phyloP scores from a whole-genome alignment of 2,888 invertebrate genomes.

The Phlogophora meticulosa region DNA sequence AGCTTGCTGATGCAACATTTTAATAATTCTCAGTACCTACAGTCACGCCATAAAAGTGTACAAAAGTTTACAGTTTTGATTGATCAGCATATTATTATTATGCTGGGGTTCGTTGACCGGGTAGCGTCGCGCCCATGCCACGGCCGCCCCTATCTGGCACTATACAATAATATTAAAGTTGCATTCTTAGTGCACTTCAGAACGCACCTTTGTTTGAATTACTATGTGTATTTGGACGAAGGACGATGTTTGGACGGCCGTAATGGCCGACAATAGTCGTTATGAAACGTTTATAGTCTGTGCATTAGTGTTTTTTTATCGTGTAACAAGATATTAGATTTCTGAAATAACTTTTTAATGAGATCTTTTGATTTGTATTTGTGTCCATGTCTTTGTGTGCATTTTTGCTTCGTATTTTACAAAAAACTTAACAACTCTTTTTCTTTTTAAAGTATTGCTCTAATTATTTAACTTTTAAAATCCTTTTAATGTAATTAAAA shows the following conservation, averaged over 20 bases:
- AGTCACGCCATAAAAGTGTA: too few relatives aligned
- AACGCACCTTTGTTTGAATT: conserved; percentile 67
- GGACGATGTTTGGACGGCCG: conserved; percentile 39
- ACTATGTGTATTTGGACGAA: conserved; percentile 50
- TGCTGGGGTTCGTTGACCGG: conserved; percentile 63
- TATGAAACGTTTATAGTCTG: conserved; percentile 16
- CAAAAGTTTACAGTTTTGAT: conserved; percentile 42
- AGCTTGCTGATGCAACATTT: too few relatives aligned
- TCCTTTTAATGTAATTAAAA: conserved; percentile 47
- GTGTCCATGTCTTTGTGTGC: neutral
- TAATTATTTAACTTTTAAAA: conserved; percentile 23
- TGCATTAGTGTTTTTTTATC: conserved; percentile 11
- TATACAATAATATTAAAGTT: conserved; percentile 66
- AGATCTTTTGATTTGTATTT: neutral
- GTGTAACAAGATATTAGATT: conserved; percentile 2
- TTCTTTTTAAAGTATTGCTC: neutral
- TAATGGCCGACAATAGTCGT: conserved; percentile 20
- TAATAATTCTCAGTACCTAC: too few relatives aligned
- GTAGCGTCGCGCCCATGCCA: conserved; percentile 60
- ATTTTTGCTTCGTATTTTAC: neutral
- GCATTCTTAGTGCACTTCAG: conserved; percentile 69
- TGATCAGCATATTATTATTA: conserved; percentile 30
- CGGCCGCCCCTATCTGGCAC: conserved; percentile 59
- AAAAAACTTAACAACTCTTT: neutral
- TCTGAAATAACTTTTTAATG: neutral